Percentiles rank a stretch among this genome's conserved stretches.
These are phyloP conservation scores for Parthenolecanium corni DNA, from an alignment of 2,888 invertebrate genomes.

Conservation along the genomic window DNA sequence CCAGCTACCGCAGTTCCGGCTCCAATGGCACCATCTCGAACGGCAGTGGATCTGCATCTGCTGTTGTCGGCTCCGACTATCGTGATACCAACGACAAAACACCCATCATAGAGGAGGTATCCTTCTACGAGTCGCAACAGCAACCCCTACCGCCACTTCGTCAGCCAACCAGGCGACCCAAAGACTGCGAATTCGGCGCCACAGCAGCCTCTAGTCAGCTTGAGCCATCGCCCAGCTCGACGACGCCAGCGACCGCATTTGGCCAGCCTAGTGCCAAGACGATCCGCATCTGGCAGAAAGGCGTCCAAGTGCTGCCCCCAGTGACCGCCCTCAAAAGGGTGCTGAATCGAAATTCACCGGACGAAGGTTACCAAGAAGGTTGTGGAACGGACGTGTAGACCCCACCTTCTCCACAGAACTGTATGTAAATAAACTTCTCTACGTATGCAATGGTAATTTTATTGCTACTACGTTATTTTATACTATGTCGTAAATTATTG, in stretches of 20 bases:
- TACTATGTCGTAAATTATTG: no score
- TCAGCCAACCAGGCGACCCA: not conserved
- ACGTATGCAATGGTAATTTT: no score
- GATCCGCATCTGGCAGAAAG: conserved; percentile 75
- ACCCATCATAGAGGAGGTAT: conserved; percentile 49
- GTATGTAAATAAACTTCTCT: conserved; percentile 10
- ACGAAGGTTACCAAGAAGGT: conserved; percentile 85
- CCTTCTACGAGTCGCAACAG: not conserved
- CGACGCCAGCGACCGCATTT: conserved; percentile 39
- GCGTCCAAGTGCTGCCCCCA: conserved; percentile 72
- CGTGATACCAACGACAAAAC: conserved; percentile 58
- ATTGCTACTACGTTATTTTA: no score
- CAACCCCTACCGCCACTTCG: conserved; percentile 33
- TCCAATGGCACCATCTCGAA: conserved; percentile 37
- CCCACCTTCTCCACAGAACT: conserved; percentile 32
- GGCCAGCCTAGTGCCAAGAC: conserved; percentile 55
- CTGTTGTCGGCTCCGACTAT: conserved; percentile 40
- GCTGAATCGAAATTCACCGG: conserved; percentile 71
- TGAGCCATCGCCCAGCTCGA: conserved; percentile 35
- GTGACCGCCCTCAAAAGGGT: conserved; percentile 75
- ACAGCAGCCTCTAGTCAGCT: conserved; percentile 1
- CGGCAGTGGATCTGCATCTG: conserved; percentile 36
- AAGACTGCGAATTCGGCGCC: conserved; percentile 4
- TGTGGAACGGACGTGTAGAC: conserved; percentile 78
- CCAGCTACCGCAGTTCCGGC: conserved; percentile 39